phyloP scores from a whole-genome alignment of 2,113 vertebrate species.

The Rostratula benghalensis region DNA sequence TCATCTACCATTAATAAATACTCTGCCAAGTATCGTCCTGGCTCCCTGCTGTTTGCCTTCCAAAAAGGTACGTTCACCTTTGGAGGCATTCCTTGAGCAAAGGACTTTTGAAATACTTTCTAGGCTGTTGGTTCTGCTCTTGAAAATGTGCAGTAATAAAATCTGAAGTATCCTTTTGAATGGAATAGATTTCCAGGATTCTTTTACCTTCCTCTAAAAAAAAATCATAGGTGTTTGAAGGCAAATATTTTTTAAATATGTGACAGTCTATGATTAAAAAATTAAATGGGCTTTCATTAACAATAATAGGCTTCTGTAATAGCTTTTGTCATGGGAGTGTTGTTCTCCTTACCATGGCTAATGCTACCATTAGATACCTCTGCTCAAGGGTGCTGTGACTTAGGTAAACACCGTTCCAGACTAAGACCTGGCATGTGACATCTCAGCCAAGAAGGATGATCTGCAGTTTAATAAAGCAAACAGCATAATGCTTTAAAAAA shows the following conservation, averaged over 20 bases:
- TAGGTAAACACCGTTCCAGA: not conserved
- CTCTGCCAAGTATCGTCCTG: not conserved
- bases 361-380: conserved; percentile 6
- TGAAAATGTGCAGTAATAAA: not conserved
- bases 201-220: not conserved
- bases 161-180: not conserved
- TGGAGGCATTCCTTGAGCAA: not conserved
- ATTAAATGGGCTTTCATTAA: conserved; percentile 61
- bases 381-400: not conserved
- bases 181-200: not conserved
- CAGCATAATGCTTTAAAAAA: not conserved
- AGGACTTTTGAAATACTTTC: not conserved
- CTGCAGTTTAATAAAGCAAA: not conserved
- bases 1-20: not conserved
- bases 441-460: not conserved
- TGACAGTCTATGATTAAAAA: conserved; percentile 54
- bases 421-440: not conserved
- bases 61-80: not conserved
- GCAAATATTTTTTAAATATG: not conserved
- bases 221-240: not conserved
- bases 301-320: conserved; percentile 43
- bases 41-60: not conserved
- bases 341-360: conserved; percentile 51
- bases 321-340: conserved; percentile 36
- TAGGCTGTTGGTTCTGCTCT: not conserved